Conservation (phyloP, 2,113 vertebrate species). For the Gasterosteus nipponicus region DNA sequence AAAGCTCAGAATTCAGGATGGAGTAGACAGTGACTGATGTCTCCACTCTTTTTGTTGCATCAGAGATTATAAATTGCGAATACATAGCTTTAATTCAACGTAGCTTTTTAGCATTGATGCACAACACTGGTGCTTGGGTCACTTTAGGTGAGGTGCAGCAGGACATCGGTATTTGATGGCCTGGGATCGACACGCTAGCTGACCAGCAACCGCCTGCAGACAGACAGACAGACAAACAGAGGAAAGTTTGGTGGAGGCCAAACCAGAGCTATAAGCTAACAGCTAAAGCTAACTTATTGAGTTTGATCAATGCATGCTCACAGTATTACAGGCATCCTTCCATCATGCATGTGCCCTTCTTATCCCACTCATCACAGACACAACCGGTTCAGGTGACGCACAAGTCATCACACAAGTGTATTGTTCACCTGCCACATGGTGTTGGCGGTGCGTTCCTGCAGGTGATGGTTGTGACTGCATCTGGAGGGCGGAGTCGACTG, state of each 20-base stretch:
- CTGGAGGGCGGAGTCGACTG: slow-evolving; percentile 11
- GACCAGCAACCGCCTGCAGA: background rate
- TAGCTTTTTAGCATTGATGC: too few relatives aligned
- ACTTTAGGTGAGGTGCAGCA: too few relatives aligned
- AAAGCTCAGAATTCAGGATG: too few relatives aligned
- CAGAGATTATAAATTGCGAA: too few relatives aligned
- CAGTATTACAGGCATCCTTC: background rate
- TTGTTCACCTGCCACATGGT: slow-evolving; percentile 17
- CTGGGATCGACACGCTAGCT: background rate
- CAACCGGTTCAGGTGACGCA: background rate
- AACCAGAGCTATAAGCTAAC: too few relatives aligned
- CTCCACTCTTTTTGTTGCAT: too few relatives aligned
- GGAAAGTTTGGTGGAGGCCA: too few relatives aligned
- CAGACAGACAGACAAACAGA: background rate
- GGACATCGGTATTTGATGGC: too few relatives aligned
- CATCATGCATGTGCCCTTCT: background rate
- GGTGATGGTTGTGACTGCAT: slow-evolving; percentile 49
- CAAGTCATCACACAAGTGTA: slow-evolving; percentile 22
- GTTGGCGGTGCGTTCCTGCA: slow-evolving; percentile 17
- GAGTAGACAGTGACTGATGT: too few relatives aligned
- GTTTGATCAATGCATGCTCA: background rate
- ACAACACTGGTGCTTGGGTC: too few relatives aligned
- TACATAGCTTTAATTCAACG: too few relatives aligned
- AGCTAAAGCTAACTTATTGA: background rate
- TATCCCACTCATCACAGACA: slow-evolving; percentile 6